Conservation (phyloP, 1,140 invertebrate species). For the Drosophila melanogaster region Release_6_plus_ISO1_MT NT_033777.3:4175501-4176000, state of each 20-base stretch:
- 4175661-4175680: conserved; percentile 87
- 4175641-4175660: conserved; percentile 97
- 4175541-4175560: conserved; percentile 99
- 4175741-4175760: conserved; percentile 98
- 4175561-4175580: conserved; percentile 97
- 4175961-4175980: conserved; percentile 71
- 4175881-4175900: conserved; percentile 94
- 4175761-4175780: conserved; percentile 96
- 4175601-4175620: conserved; percentile 98
- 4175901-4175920: conserved; percentile 85
- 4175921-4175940: conserved; percentile 84
- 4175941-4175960: conserved; percentile 85
- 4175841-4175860: conserved; percentile 96
- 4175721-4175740: conserved; percentile 95
- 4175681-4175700: conserved; percentile 87
- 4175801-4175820: conserved; percentile 99
- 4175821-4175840: conserved; percentile 96
- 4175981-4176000: conserved; percentile 56
- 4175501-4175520: conserved; percentile 93
- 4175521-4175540: conserved; percentile 95
- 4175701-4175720: conserved; percentile 98
- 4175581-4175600: conserved; percentile 97
- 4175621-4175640: conserved; percentile 98
- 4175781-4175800: conserved; percentile 98
- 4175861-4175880: conserved; percentile 98